A percentile compares a stretch with the other conserved stretches of the same genome.
These are phyloP conservation scores for Drosophila sordidula DNA, from an alignment of 2,888 invertebrate genomes.

Conservation along the genomic window DNA sequence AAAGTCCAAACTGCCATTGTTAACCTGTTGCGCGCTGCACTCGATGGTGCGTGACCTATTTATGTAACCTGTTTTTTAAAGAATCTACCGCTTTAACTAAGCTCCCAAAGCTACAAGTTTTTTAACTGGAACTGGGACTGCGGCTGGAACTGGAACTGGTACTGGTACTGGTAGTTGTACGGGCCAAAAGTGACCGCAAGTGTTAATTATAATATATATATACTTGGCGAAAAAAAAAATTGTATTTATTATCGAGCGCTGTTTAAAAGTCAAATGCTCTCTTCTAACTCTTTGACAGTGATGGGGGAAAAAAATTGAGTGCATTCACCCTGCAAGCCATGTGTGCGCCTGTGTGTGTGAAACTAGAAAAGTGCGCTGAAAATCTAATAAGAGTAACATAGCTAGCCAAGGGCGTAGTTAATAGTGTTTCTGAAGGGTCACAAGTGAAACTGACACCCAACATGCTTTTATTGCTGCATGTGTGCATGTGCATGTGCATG, in stretches of 20 bases:
- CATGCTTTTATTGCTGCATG: constrained; percentile 5
- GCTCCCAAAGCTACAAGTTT: constrained; percentile 67
- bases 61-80: constrained; percentile 82
- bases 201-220: constrained; percentile 58
- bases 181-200: constrained; percentile 52
- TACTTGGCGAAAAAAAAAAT: constrained; percentile 21
- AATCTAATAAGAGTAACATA: constrained; percentile 54
- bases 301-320: constrained; percentile 62
- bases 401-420: constrained; percentile 49
- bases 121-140: constrained; percentile 22
- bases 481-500: constrained; percentile 13
- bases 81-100: constrained; percentile 63
- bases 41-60: constrained; percentile 82
- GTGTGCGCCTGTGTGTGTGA: constrained; percentile 41
- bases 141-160: constrained; percentile 21
- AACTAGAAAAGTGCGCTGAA: constrained; percentile 61
- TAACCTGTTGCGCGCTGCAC: constrained; percentile 78
- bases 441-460: constrained; percentile 53
- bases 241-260: constrained; percentile 50
- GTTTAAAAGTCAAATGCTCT: constrained; percentile 35
- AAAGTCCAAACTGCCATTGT: constrained; percentile 38
- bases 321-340: constrained; percentile 80
- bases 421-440: constrained; percentile 53
- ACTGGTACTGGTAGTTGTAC: constrained; percentile 8
- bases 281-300: constrained; percentile 22